phyloP scores from a whole-genome alignment of 2,888 invertebrate genomes.

The Alcis repandata region DNA sequence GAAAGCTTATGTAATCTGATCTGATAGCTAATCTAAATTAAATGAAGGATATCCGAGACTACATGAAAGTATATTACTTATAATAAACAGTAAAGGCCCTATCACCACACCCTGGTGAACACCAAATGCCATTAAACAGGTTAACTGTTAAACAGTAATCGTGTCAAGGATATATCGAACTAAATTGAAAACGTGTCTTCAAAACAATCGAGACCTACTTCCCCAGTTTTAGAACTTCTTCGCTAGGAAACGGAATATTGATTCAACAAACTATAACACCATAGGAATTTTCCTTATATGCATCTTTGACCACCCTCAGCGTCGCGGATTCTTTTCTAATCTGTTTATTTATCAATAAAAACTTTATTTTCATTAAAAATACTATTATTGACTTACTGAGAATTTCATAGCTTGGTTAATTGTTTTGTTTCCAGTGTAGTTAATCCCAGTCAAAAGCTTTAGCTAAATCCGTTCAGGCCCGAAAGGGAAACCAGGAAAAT shows the following conservation, averaged over 20 bases:
- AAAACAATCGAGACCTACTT: constrained; percentile 26
- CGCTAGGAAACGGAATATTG: constrained; percentile 22
- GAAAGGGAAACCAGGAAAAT: constrained; percentile 52
- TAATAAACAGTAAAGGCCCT: constrained; percentile 5
- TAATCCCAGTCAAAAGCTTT: background rate
- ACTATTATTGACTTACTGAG: background rate
- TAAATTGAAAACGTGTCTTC: constrained; percentile 12
- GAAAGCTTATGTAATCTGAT: no score
- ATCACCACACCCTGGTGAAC: constrained; percentile 3
- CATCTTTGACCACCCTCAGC: background rate
- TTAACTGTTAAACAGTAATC: constrained; percentile 8
- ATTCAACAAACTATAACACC: constrained; percentile 22
- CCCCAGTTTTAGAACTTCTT: constrained; percentile 19
- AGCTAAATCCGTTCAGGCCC: background rate
- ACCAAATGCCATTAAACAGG: constrained; percentile 7
- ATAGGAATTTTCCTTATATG: background rate
- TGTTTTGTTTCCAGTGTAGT: background rate
- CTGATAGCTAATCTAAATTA: no score
- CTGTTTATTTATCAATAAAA: background rate
- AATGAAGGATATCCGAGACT: background rate
- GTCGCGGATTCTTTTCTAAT: background rate
- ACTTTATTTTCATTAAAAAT: background rate
- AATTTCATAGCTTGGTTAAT: background rate
- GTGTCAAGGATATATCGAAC: constrained; percentile 27
- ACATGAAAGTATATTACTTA: background rate